Percentiles rank a stretch among this genome's conserved stretches.
phyloP scores from a whole-genome alignment of 2,797 vertebrate species.

The Phrynocephalus guinanensis region DNA sequence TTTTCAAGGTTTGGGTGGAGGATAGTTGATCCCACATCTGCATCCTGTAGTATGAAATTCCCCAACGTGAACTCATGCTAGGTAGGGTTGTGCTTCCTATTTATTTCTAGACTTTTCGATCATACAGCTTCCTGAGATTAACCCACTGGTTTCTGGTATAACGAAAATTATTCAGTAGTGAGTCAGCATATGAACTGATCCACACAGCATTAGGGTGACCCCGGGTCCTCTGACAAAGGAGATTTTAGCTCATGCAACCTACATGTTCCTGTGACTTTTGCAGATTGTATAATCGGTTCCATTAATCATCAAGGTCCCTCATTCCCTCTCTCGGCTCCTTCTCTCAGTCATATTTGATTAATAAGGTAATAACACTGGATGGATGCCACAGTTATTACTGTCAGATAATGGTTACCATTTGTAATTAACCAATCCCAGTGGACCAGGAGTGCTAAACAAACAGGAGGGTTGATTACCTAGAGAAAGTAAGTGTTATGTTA shows the following conservation, averaged over 20 bases:
- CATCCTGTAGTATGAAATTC: not conserved
- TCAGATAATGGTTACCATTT: slow-evolving; percentile 56
- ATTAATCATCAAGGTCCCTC: not conserved
- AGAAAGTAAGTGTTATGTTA: slow-evolving; percentile 43
- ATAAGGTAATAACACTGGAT: slow-evolving; percentile 58
- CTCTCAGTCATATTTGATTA: slow-evolving; percentile 45
- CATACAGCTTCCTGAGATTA: not conserved
- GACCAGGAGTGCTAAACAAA: slow-evolving; percentile 53
- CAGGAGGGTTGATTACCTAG: slow-evolving; percentile 51
- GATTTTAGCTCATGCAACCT: not conserved
- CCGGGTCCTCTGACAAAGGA: no score
- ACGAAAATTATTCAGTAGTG: not conserved
- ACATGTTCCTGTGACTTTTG: slow-evolving; percentile 18
- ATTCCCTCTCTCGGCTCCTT: not conserved
- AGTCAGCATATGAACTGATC: not conserved
- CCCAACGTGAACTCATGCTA: not conserved
- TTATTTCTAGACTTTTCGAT: not conserved
- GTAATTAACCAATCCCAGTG: slow-evolving; percentile 63
- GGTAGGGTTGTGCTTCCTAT: not conserved
- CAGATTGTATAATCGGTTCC: not conserved
- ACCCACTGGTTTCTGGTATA: not conserved
- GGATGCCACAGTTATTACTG: slow-evolving; percentile 52
- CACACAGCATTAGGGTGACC: no score
- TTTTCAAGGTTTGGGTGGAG: no score
- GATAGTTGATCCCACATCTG: not conserved